These are phyloP conservation scores for Meriones psammophilus DNA, from an alignment of 2,797 vertebrate species.

Conservation along the genomic window DNA sequence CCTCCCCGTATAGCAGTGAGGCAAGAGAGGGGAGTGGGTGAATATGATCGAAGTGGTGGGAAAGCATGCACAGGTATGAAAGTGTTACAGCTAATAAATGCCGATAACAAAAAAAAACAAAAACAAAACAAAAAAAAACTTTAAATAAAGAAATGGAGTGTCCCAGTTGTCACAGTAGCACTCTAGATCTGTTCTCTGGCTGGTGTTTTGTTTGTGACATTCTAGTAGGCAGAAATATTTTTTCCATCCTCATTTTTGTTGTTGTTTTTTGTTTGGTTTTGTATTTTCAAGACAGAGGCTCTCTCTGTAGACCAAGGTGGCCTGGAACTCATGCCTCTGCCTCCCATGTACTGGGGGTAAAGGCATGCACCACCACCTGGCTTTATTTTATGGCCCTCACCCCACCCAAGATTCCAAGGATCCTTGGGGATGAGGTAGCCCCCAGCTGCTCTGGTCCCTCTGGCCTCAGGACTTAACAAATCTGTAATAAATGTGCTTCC, in stretches of 20 bases:
- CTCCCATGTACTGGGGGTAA: neutral
- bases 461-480: neutral
- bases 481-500: neutral
- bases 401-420: neutral
- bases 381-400: neutral
- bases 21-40: neutral
- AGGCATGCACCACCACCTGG: rapidly evolving
- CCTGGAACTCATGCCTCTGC: neutral
- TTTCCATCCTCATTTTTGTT: neutral
- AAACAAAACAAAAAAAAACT: neutral
- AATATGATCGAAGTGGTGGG: neutral
- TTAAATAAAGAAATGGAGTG: neutral
- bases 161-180: neutral
- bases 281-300: neutral
- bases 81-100: neutral
- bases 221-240: neutral
- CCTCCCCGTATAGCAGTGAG: neutral
- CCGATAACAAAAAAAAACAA: neutral
- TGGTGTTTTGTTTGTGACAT: neutral
- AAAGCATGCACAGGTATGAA: neutral
- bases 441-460: too few relatives aligned
- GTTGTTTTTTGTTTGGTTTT: neutral
- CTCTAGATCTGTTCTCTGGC: neutral
- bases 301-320: neutral
- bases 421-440: neutral